These are phyloP conservation scores for Brachyptera putata DNA, from an alignment of 2,888 invertebrate species.

Conservation along the genomic window DNA sequence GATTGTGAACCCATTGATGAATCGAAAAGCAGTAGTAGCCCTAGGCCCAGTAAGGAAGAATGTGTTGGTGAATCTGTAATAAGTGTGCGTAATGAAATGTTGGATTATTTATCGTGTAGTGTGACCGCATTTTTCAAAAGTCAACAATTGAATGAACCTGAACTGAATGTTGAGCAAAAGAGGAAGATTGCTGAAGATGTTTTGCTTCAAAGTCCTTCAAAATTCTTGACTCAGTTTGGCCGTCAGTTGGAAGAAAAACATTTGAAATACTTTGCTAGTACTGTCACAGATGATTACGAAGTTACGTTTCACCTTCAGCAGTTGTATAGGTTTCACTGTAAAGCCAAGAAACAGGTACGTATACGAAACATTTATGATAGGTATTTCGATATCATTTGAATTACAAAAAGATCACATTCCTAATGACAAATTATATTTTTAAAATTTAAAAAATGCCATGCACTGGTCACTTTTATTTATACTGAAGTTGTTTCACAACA, in stretches of 20 bases:
- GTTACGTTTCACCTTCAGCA: conserved; percentile 61
- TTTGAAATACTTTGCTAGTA: conserved; percentile 61
- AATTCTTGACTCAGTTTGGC: conserved; percentile 75
- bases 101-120: conserved; percentile 58
- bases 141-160: conserved; percentile 74
- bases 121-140: conserved; percentile 69
- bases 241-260: conserved; percentile 63
- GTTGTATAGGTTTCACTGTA: conserved; percentile 54
- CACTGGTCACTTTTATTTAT: too few relatives aligned
- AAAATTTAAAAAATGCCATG: too few relatives aligned
- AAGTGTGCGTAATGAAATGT: too few relatives aligned
- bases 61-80: too few relatives aligned
- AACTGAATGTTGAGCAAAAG: conserved; percentile 66
- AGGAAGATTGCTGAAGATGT: conserved; percentile 60
- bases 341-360: conserved; percentile 40
- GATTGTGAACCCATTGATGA: too few relatives aligned
- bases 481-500: too few relatives aligned
- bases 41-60: too few relatives aligned
- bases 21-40: too few relatives aligned
- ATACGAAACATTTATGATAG: not conserved
- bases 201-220: conserved; percentile 59
- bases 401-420: too few relatives aligned
- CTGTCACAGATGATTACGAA: conserved; percentile 50
- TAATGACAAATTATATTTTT: too few relatives aligned
- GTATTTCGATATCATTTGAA: too few relatives aligned